These are phyloP conservation scores for Scomber japonicus DNA, from an alignment of 2,113 vertebrate genomes.

Conservation along the genomic window DNA sequence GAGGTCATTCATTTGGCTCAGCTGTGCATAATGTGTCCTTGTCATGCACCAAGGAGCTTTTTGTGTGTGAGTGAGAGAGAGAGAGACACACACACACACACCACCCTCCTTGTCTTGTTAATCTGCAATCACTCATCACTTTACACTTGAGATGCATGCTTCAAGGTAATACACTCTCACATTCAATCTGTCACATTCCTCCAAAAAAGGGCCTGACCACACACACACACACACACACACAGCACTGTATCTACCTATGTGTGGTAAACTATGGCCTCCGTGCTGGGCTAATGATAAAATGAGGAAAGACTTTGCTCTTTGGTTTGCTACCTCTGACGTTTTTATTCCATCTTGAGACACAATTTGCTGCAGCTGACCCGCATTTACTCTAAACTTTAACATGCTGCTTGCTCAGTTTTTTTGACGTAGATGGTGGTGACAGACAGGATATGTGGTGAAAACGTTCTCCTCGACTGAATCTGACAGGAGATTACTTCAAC, in stretches of 20 bases:
- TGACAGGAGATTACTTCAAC: slow-evolving; percentile 31
- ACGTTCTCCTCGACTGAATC: slow-evolving; percentile 1
- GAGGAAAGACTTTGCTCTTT: slow-evolving; percentile 66
- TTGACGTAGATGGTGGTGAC: not conserved
- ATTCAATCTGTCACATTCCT: not conserved
- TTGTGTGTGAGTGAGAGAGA: too few relatives aligned
- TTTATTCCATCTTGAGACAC: slow-evolving; percentile 10
- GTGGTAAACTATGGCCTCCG: slow-evolving; percentile 29
- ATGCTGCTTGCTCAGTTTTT: not conserved
- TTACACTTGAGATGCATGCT: slow-evolving; percentile 8
- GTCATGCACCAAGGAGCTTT: slow-evolving; percentile 49
- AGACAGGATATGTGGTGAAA: slow-evolving; percentile 16
- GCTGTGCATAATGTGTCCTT: slow-evolving; percentile 34
- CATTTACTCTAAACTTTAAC: slow-evolving; percentile 38
- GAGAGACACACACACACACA: not conserved
- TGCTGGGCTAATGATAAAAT: slow-evolving; percentile 30
- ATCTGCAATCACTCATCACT: slow-evolving; percentile 53
- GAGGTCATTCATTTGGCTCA: slow-evolving; percentile 70
- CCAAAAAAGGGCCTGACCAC: not conserved
- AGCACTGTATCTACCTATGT: not conserved
- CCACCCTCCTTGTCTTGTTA: slow-evolving; percentile 18
- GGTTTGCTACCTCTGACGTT: slow-evolving; percentile 24
- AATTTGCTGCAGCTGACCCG: not conserved
- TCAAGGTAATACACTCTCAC: not conserved
- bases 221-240: too few relatives aligned